Base-by-base conservation (phyloP, 2,113 vertebrate genomes). In the Gallinago paraguaiae region DNA sequence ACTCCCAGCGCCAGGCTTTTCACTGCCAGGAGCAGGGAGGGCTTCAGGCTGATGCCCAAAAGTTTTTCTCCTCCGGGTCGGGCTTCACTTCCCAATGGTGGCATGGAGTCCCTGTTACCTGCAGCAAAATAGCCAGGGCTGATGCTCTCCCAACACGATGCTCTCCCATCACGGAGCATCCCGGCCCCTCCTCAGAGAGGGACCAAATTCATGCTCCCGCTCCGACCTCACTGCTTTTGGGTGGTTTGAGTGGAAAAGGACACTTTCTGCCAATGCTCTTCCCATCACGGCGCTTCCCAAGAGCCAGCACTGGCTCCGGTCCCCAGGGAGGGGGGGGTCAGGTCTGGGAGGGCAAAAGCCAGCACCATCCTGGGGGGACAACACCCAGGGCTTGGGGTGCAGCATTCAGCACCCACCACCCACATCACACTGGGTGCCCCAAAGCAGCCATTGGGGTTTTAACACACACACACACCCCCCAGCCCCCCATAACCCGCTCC, bases 11-110 rank as follows among this genome's bases (percentile, higher is more conserved):
- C 7, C 23, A 11, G 31, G 39, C 8, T 83, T 33, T 19, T 41
- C 37, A 8, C 35, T 17, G 3, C 5, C n/a, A n/a, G 54, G 11
- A 67, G 8, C 0, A 0, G n/a, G 17, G 18, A 0, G 0, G 3
- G 35, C 13, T 69, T 86, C 24, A 41, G 30, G 35, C 25, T 67
- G 68, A 14, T 54, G n/a, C 7, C 3, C 41, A 43, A 43, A 41
- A 54, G 37, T 25, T 11, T 19, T 19, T 13, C 51, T 6, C 30
- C 39, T 39, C 20, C 39, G 5, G 27, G 37, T 27, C 2, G 2
- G 60, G 69, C 45, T 90, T 67, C 0, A 0, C 72, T 51, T 78
- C 65, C 50, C 5, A 0, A 18, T 2, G 30, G 37, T 4, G 63
- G 68, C 59, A 51, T 53, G 5, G n/a, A 80, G 50, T 39, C 7